Evolutionary conservation across 2,113 vertebrate genomes (phyloP).

Genomic region (Mormyrus iriodes): DNA sequence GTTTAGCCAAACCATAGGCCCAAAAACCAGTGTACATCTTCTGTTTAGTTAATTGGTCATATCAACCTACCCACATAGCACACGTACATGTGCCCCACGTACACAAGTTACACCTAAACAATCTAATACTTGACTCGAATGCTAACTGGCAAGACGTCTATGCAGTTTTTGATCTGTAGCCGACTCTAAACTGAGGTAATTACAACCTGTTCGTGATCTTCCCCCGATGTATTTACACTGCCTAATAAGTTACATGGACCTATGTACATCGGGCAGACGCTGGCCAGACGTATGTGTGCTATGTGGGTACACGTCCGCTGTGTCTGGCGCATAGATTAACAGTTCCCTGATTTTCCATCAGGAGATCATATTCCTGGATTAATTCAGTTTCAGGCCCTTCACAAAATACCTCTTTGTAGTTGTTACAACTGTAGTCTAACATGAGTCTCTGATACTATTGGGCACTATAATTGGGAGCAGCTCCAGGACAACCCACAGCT

Average conservation of each 20-base stretch:
- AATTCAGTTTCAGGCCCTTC: not conserved
- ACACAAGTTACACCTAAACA: not conserved
- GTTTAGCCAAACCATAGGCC: not conserved
- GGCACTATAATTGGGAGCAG: not conserved
- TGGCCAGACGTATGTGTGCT: not conserved
- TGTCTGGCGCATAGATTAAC: not conserved
- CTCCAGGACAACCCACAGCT: not conserved
- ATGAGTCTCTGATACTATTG: not conserved
- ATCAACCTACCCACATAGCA: not conserved
- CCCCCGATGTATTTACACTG: not conserved
- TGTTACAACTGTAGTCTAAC: not conserved
- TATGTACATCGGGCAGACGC: not conserved
- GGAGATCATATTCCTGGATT: not conserved
- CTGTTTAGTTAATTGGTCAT: not conserved
- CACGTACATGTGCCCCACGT: not conserved
- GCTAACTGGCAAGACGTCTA: not conserved
- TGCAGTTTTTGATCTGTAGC: not conserved
- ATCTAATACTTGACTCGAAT: not conserved
- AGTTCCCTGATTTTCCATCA: not conserved
- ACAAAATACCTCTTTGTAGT: not conserved
- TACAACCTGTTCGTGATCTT: not conserved
- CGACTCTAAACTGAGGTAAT: not conserved
- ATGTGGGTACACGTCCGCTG: not conserved
- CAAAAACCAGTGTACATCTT: not conserved
- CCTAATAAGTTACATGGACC: not conserved